Evolutionary conservation across 1,140 invertebrate species (phyloP), one percentile per base, ranked within the genome.

Genomic region (Drosophila ogumai): DNA sequence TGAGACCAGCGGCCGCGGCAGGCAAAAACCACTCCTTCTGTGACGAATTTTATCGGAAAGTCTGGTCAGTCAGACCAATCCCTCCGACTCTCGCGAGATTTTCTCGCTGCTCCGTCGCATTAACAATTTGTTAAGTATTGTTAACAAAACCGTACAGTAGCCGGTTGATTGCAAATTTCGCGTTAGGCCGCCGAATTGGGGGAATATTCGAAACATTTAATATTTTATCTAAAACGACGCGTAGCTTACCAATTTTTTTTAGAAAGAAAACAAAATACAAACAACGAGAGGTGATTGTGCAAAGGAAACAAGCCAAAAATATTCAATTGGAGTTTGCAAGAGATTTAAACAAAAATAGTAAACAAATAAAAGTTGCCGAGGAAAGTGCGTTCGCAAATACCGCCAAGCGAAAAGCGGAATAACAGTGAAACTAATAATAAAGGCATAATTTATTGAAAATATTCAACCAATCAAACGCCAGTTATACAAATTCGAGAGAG

Each of bases 381-480:
- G 40, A 31, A 72, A 80, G 71, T 58, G 77, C 38, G 8, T 31
- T 31, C 7, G 50, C 32, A 61, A 52, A 74, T 63, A 82, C 59
- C 58, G 73, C 61, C 79, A 46, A 72, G 72, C 41, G 63, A 50
- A 73, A 74, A 76, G 58, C 40, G 66, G 63, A 44, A 71, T 74
- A 84, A 68, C 52, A 82, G 81, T 85, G 81, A 85, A 84, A 85
- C 73, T 85, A 75, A 80, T 67, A 57, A 75, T 78, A 80, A 72
- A 72, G n/a, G 68, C 50, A 72, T 84, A 80, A 85, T 82, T 82
- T 84, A 82, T 85, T 85, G 79, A 85, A 73, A 84, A 76, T 85
- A 82, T 75, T 75, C 52, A 84, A 66, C 71, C 81, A 82, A 77
- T 77, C 74, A 68, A 66, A 67, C 75, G 75, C 40, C 55, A 63